Percentiles rank a stretch among this genome's conserved stretches.
These are phyloP conservation scores for Phrynocephalus guinanensis DNA, from an alignment of 2,797 vertebrate genomes.

Conservation along the genomic window DNA sequence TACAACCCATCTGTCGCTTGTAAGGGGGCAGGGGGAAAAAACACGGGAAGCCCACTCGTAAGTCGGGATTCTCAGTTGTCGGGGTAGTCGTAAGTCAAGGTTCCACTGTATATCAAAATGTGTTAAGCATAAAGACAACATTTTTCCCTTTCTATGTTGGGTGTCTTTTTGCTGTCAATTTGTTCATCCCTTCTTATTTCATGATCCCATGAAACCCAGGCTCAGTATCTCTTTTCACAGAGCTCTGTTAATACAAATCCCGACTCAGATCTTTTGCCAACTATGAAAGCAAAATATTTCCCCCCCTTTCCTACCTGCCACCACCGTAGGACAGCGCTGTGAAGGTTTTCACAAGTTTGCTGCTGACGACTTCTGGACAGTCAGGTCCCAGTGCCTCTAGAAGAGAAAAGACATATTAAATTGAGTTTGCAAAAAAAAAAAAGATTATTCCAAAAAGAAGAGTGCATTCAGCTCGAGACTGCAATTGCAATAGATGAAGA, in stretches of 20 bases:
- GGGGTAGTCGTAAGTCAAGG: too few species aligned
- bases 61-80: too few species aligned
- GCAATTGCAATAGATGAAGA: not conserved
- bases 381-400: conserved; percentile 84
- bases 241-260: not conserved
- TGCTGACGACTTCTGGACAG: conserved; percentile 86
- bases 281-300: not conserved
- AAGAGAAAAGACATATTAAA: conserved; percentile 43
- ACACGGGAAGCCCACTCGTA: too few species aligned
- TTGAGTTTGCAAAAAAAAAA: not conserved
- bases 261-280: not conserved
- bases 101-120: not conserved
- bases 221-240: not conserved
- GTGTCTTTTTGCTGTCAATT: not conserved
- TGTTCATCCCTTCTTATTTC: not conserved
- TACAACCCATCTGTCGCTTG: too few species aligned
- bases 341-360: conserved; percentile 87
- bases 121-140: not conserved
- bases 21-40: too few species aligned
- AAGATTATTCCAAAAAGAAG: not conserved
- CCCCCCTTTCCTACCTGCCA: conserved; percentile 80
- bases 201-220: not conserved
- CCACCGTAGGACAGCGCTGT: conserved; percentile 85
- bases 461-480: not conserved
- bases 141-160: not conserved